Conservation (phyloP, 1,140 invertebrate species). For the Augochlora pura region DNA sequence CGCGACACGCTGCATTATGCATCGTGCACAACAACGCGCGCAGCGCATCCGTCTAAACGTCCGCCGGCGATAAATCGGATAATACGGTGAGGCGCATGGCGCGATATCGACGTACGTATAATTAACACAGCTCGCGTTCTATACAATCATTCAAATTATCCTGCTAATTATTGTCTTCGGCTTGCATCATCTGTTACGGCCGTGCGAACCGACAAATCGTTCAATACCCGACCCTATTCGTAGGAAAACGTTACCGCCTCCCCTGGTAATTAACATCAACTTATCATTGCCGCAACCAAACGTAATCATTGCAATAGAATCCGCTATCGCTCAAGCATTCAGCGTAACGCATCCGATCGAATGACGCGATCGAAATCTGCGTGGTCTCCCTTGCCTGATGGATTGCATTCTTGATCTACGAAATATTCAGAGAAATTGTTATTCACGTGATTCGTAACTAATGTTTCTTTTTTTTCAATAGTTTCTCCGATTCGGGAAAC, state of each 20-base stretch:
- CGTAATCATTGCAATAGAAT: not conserved
- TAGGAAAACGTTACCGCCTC: slow-evolving; percentile 26
- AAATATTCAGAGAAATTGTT: too few relatives aligned
- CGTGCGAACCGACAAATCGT: slow-evolving; percentile 30
- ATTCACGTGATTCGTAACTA: too few relatives aligned
- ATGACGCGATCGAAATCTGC: not conserved
- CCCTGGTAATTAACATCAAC: not conserved
- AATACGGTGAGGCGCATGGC: slow-evolving; percentile 42
- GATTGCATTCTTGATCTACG: too few relatives aligned
- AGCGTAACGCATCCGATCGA: too few relatives aligned
- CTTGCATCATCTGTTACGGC: slow-evolving; percentile 34
- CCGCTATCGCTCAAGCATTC: not conserved
- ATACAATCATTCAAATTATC: slow-evolving; percentile 54
- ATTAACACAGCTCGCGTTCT: slow-evolving; percentile 52
- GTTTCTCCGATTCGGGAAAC: too few relatives aligned
- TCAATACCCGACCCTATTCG: slow-evolving; percentile 33
- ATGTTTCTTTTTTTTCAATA: too few relatives aligned
- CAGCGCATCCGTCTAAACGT: slow-evolving; percentile 52
- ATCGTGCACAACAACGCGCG: slow-evolving; percentile 42
- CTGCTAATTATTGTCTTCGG: slow-evolving; percentile 53
- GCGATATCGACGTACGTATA: slow-evolving; percentile 55
- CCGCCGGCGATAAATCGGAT: slow-evolving; percentile 55
- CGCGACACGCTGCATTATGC: slow-evolving; percentile 45
- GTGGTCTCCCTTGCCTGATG: not conserved
- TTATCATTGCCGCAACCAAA: slow-evolving; percentile 20